Percentiles rank a stretch among this genome's conserved stretches.
Evolutionary conservation across 1,140 invertebrate genomes (phyloP).

Genomic region (Mactra quadrangularis): DNA sequence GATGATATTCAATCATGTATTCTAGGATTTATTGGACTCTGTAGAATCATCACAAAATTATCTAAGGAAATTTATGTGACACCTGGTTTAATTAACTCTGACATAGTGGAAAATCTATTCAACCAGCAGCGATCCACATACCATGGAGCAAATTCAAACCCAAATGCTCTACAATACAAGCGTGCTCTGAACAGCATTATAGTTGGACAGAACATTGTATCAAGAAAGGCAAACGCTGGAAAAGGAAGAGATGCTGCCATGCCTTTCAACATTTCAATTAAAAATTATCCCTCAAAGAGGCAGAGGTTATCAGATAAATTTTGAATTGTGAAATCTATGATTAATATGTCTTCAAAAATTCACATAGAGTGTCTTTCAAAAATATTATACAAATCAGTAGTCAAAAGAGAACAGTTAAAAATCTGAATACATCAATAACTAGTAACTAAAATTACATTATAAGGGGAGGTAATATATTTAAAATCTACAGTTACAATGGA

Average conservation of each 20-base stretch:
- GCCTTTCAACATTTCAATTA: not conserved
- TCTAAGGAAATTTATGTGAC: not conserved
- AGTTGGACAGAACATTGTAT: slow-evolving; percentile 48
- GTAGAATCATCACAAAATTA: not conserved
- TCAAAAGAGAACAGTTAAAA: no score
- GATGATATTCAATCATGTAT: slow-evolving; percentile 32
- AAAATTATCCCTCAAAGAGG: slow-evolving; percentile 10
- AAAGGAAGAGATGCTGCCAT: slow-evolving; percentile 6
- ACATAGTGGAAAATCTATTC: slow-evolving; percentile 51
- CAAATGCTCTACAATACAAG: slow-evolving; percentile 35
- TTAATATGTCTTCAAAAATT: no score
- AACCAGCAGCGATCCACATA: slow-evolving; percentile 48
- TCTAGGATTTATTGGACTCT: slow-evolving; percentile 1
- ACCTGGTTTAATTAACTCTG: slow-evolving; percentile 24
- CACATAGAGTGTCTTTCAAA: no score
- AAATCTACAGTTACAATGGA: no score
- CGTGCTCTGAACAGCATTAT: slow-evolving; percentile 39
- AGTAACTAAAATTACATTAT: no score
- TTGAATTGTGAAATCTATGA: no score
- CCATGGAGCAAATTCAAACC: slow-evolving; percentile 48
- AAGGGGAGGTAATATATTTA: no score
- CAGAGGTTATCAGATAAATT: slow-evolving; percentile 1
- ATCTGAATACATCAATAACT: no score
- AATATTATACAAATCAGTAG: no score
- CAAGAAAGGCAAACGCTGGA: slow-evolving; percentile 46